phyloP scores from a whole-genome alignment of 2,888 invertebrate genomes.

The Eristalis pertinax region DNA sequence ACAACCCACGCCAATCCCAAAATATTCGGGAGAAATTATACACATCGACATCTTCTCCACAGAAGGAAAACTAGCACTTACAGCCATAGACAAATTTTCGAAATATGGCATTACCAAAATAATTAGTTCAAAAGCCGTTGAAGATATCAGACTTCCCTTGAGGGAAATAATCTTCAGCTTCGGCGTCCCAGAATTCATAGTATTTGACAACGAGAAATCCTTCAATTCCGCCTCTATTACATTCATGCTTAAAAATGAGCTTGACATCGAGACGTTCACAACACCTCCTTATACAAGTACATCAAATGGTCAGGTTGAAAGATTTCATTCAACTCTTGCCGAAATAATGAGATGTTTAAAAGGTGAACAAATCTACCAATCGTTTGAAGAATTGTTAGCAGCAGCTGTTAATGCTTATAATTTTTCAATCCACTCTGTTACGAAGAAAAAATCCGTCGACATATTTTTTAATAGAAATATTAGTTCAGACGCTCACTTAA shows the following conservation, averaged over 20 bases:
- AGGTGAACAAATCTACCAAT: neutral
- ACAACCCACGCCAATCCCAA: conserved; percentile 21
- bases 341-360: neutral
- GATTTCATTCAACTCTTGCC: neutral
- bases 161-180: conserved; percentile 5
- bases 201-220: conserved; percentile 1
- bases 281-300: neutral
- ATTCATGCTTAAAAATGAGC: neutral
- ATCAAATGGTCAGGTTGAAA: neutral
- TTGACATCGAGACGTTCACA: neutral
- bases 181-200: neutral
- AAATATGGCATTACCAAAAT: neutral
- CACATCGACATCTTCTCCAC: conserved; percentile 19
- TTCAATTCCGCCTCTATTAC: neutral
- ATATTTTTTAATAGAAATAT: neutral
- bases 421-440: neutral
- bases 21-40: conserved; percentile 6
- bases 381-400: neutral
- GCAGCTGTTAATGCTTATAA: neutral
- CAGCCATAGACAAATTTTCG: conserved; percentile 9
- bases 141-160: neutral
- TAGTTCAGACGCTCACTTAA: neutral
- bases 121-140: conserved; percentile 1
- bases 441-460: neutral
- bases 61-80: neutral